A percentile compares a stretch with the other conserved stretches of the same genome.
Evolutionary conservation across 30 jellyfish, hydroid and myxozoan genomes (phyloP).

Genomic region (Cassiopea andromeda): DNA sequence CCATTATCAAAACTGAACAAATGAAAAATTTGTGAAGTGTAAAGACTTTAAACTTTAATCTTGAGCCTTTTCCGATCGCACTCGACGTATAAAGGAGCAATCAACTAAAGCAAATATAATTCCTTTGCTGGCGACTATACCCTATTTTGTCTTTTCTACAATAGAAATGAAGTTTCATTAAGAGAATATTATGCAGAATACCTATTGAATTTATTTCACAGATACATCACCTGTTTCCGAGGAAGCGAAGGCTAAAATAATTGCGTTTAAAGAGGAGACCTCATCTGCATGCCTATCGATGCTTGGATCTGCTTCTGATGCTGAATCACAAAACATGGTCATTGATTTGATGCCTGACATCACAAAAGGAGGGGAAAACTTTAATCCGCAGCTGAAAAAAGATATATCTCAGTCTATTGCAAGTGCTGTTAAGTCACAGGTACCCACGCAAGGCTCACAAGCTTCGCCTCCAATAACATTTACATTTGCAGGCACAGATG

Average conservation of each 20-base stretch:
- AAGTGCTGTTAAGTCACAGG: constrained; percentile 26
- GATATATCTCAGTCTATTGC: constrained; percentile 43
- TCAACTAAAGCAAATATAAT: no score
- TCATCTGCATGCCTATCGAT: constrained; percentile 47
- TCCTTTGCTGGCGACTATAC: no score
- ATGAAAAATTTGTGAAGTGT: no score
- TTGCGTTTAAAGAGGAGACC: constrained; percentile 61
- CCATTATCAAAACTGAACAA: no score
- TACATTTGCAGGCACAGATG: constrained; percentile 27
- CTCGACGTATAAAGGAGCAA: no score
- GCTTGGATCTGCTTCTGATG: constrained; percentile 49
- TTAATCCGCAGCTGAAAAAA: constrained; percentile 34
- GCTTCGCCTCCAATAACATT: constrained; percentile 1
- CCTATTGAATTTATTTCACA: no score
- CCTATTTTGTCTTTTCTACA: no score
- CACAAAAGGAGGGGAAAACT: constrained; percentile 64
- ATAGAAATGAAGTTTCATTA: no score
- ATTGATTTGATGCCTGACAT: constrained; percentile 55
- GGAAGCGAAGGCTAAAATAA: constrained; percentile 5
- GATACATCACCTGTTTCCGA: neutral
- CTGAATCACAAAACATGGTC: constrained; percentile 57
- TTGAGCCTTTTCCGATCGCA: no score
- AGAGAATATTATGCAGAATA: no score
- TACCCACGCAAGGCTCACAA: neutral
- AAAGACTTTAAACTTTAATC: no score